A percentile compares a stretch with the other conserved stretches of the same genome.
phyloP scores from a whole-genome alignment of 2,113 vertebrate species.

The Kryptolebias marmoratus region DNA sequence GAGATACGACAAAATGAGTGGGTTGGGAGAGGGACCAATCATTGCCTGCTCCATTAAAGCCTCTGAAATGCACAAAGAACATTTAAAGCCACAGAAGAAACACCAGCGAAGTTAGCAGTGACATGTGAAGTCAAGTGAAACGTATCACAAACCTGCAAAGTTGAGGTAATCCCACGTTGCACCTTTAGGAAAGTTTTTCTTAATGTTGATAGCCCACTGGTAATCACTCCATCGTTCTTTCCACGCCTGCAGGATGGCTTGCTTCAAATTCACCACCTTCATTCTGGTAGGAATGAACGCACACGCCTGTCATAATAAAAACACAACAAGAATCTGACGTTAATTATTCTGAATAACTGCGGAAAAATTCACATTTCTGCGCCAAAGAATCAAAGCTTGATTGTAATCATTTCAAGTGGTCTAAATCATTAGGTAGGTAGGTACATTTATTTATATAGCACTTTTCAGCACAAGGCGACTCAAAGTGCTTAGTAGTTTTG shows the following conservation, averaged over 20 bases:
- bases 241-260: constrained; percentile 97
- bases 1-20: constrained; percentile 95
- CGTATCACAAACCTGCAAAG: constrained; percentile 85
- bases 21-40: constrained; percentile 96
- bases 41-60: constrained; percentile 96
- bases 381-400: neutral
- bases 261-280: constrained; percentile 97
- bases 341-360: neutral
- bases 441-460: too few relatives aligned
- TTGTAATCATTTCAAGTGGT: neutral
- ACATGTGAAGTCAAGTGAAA: neutral
- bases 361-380: too few relatives aligned
- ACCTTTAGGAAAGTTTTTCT: constrained; percentile 94
- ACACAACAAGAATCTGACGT: neutral
- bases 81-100: neutral
- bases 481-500: too few relatives aligned
- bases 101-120: neutral
- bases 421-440: too few relatives aligned
- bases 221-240: constrained; percentile 97
- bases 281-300: constrained; percentile 65
- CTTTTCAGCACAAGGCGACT: too few relatives aligned
- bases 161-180: constrained; percentile 97
- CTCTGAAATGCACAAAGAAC: constrained; percentile 79
- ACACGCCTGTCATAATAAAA: neutral
- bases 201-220: constrained; percentile 98